A percentile compares a stretch with the other conserved stretches of the same genome.
Conservation (phyloP, 2,888 invertebrate species). For the Halictus quadricinctus region DNA sequence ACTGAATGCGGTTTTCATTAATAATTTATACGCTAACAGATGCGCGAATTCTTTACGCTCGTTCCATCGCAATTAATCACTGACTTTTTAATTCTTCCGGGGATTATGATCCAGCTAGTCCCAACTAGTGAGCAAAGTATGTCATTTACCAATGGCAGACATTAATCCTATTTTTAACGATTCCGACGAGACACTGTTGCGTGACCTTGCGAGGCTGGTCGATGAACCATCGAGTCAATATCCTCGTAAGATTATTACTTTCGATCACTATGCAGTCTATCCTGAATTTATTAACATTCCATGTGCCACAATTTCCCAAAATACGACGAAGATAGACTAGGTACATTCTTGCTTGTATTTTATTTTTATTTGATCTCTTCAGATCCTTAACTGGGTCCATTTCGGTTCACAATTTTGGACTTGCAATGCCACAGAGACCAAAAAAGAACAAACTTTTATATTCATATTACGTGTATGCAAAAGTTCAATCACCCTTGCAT, state of each 20-base stretch:
- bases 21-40: constrained; percentile 31
- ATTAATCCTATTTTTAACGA: constrained; percentile 47
- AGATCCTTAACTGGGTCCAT: no score
- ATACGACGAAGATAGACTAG: neutral
- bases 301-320: neutral
- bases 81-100: constrained; percentile 38
- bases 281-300: no score
- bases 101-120: neutral
- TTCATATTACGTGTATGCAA: no score
- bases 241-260: neutral
- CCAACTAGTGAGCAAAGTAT: constrained; percentile 7
- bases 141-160: constrained; percentile 34
- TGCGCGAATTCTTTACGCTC: neutral
- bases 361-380: no score
- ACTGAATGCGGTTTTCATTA: constrained; percentile 2
- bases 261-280: neutral
- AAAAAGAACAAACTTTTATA: no score
- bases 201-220: constrained; percentile 52
- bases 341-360: neutral
- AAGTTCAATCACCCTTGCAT: no score
- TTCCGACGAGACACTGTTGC: constrained; percentile 38
- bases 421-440: no score
- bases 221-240: constrained; percentile 38
- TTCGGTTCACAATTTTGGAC: no score
- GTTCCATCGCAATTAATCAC: constrained; percentile 22